A percentile compares a stretch with the other conserved stretches of the same genome.
phyloP scores from a whole-genome alignment of 2,888 invertebrate species.

The Rapana venosa region DNA sequence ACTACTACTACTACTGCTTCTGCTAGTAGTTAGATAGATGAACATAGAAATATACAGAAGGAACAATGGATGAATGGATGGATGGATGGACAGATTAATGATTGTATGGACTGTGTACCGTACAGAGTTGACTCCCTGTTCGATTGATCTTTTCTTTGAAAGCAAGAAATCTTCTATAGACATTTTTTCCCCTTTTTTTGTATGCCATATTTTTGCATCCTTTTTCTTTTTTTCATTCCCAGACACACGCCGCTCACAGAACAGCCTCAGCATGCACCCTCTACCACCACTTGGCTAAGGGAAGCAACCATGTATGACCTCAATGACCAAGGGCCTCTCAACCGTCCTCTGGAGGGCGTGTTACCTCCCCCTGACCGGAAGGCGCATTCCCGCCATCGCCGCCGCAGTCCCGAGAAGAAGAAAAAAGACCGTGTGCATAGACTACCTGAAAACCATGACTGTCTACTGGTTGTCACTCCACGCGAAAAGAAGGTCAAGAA shows the following conservation, averaged over 20 bases:
- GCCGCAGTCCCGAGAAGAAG: not conserved
- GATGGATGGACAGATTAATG: too few relatives aligned
- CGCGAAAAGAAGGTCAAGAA: not conserved
- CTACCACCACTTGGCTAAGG: not conserved
- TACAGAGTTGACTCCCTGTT: too few relatives aligned
- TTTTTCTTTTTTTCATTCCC: not conserved
- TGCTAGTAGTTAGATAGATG: too few relatives aligned
- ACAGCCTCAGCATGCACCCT: not conserved
- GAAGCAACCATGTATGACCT: constrained; percentile 14
- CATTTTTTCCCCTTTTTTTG: not conserved
- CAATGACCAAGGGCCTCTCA: not conserved
- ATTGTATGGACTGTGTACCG: too few relatives aligned
- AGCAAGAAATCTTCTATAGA: too few relatives aligned
- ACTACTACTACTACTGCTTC: too few relatives aligned
- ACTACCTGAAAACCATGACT: not conserved
- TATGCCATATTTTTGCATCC: not conserved
- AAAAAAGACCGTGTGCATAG: not conserved
- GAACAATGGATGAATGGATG: too few relatives aligned
- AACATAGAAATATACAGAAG: too few relatives aligned
- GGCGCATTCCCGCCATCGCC: not conserved
- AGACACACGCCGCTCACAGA: not conserved
- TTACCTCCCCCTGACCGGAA: constrained; percentile 28
- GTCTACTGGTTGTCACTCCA: not conserved
- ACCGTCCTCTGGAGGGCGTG: not conserved
- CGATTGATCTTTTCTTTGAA: too few relatives aligned